Conservation (phyloP, 2,888 invertebrate genomes). For the Mesorhabditis sp. region DNA sequence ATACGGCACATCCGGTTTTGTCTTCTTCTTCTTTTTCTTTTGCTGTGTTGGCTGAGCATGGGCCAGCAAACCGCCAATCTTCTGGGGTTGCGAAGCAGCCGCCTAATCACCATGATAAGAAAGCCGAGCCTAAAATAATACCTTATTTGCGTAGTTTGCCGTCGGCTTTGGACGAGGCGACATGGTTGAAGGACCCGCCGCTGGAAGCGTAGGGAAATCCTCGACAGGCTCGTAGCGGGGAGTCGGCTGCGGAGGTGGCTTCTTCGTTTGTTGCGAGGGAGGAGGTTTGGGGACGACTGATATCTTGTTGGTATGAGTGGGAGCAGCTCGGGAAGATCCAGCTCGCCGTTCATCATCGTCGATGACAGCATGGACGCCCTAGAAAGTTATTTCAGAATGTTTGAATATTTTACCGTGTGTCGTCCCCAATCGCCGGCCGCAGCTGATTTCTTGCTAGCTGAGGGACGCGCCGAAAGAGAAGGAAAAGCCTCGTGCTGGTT, state of each 20-base stretch:
- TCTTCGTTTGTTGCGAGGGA: too few relatives aligned
- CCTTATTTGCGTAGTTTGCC: conserved; percentile 10
- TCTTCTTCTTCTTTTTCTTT: conserved; percentile 16
- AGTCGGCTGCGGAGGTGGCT: conserved; percentile 12
- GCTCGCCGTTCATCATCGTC: conserved; percentile 20
- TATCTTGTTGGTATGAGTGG: too few relatives aligned
- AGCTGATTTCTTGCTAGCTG: background rate
- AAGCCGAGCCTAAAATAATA: conserved; percentile 7
- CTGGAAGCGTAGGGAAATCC: conserved; percentile 17
- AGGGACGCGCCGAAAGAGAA: conserved; percentile 16
- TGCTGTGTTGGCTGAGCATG: background rate
- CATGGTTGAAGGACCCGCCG: conserved; percentile 1
- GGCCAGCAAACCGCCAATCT: background rate
- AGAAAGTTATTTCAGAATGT: background rate
- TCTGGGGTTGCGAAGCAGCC: background rate
- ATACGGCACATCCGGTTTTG: conserved; percentile 13
- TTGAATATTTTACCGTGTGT: conserved; percentile 17
- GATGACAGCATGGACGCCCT: conserved; percentile 19
- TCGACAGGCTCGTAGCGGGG: conserved; percentile 5
- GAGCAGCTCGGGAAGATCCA: background rate
- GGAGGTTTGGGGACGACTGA: too few relatives aligned
- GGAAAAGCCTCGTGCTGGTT: conserved; percentile 28
- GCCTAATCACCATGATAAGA: background rate
- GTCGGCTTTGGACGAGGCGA: background rate
- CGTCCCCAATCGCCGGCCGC: conserved; percentile 12